A percentile compares a stretch with the other conserved stretches of the same genome.
These are phyloP conservation scores for Philotrypesis tridentata DNA, from an alignment of 1,140 invertebrate species.

Conservation along the genomic window DNA sequence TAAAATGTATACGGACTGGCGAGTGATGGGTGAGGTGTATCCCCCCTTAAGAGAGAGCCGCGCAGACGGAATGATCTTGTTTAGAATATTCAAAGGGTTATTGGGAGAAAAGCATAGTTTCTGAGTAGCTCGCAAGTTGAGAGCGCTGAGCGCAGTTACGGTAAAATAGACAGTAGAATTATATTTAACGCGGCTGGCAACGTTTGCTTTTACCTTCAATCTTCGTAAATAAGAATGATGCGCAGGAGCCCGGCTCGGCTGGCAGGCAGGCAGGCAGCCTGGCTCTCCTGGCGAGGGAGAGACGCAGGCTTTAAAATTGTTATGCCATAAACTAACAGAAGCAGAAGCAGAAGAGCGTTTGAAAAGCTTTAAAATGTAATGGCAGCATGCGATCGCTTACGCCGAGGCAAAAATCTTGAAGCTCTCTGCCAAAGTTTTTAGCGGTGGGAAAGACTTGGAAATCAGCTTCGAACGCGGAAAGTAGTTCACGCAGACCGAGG, in stretches of 20 bases:
- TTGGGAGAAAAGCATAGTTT: background rate
- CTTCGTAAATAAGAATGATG: background rate
- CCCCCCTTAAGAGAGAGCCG: background rate
- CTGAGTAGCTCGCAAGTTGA: background rate
- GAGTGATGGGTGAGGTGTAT: too few species aligned
- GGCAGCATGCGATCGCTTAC: background rate
- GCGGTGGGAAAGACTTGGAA: constrained; percentile 13
- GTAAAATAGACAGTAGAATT: background rate
- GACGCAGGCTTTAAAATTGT: background rate
- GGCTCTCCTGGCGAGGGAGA: background rate
- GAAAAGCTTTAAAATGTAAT: constrained; percentile 14
- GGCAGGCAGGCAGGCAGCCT: too few species aligned
- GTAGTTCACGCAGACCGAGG: background rate
- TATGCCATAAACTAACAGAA: constrained; percentile 24
- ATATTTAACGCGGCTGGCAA: background rate
- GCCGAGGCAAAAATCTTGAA: background rate
- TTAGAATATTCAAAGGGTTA: background rate
- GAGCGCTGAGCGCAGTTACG: background rate
- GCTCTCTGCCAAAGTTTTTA: background rate
- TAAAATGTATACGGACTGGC: too few species aligned
- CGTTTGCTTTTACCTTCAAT: background rate
- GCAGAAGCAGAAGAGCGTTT: background rate
- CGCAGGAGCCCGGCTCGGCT: too few species aligned
- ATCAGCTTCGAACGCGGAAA: background rate
- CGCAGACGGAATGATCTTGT: background rate